Base-by-base conservation (phyloP, 2,797 vertebrate genomes). In the Buceros bicornis region DNA sequence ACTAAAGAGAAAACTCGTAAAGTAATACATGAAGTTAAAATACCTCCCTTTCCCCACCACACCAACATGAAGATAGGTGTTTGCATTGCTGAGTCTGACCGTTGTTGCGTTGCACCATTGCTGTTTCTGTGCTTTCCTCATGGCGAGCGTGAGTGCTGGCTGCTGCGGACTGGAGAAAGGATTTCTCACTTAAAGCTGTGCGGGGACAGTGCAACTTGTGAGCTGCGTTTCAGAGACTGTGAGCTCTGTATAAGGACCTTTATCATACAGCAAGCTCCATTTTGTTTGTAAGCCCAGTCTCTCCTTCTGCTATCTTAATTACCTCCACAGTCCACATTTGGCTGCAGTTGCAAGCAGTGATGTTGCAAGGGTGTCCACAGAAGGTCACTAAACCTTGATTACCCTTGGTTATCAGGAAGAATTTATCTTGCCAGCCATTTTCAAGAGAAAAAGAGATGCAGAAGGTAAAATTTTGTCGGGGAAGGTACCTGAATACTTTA, bases 401-500 rank as follows among this genome's bases (percentile, higher is more conserved):
- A 92, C 73, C 66, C 45, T 31, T 58, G 8, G 64, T 95, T 94
- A 96, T 96, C 85, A 0, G 60, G 20, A 40, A 87, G 22, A 92
- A 57, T 43, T 96, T 96, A 94, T 67, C 93, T 91, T 77, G 17
- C 73, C 33, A 70, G 51, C 42, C 43, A 8, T 89, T 94, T 93
- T 73, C 33, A 57, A 76, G 45, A 83, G 61, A 83, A 82, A 56
- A 82, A 28, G 22, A 73, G 26, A 80, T 80, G 42, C 51, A 70
- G 74, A 72, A 80, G 6, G 31, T 60, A 82, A 90, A 87, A 22
- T 74, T 77, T 2, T 73, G 35, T 85, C 83, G 92, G n/a, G 50
- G 71, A 87, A 93, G 66, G 64, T 94, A 74, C 60, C 45, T 70
- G 45, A 82, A 43, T 80, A 73, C 47, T 72, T 86, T 24, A 84